Percentiles rank a stretch among this genome's conserved stretches.
These are phyloP conservation scores for Conistra vaccinii DNA, from an alignment of 2,888 invertebrate species.

Conservation along the genomic window DNA sequence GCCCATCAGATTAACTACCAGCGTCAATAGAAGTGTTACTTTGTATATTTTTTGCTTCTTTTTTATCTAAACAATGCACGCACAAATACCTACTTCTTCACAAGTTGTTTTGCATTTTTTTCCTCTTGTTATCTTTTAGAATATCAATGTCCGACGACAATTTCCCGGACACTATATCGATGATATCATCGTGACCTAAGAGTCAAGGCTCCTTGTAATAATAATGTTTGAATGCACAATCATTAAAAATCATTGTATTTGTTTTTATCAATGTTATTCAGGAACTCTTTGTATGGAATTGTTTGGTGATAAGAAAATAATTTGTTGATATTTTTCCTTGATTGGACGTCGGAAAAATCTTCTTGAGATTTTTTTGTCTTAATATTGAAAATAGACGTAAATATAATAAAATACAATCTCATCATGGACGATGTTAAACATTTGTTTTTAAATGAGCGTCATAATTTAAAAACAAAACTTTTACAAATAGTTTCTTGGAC, in stretches of 20 bases:
- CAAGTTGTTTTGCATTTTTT: constrained; percentile 46
- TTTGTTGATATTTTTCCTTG: constrained; percentile 1
- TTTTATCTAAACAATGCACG: constrained; percentile 11
- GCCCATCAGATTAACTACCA: constrained; percentile 4
- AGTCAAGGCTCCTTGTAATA: constrained; percentile 71
- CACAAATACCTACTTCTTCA: constrained; percentile 5
- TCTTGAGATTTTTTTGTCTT: neutral
- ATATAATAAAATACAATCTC: neutral
- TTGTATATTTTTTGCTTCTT: constrained; percentile 22
- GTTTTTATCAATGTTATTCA: constrained; percentile 60
- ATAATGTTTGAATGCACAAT: constrained; percentile 52
- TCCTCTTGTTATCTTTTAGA: constrained; percentile 48
- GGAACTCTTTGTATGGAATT: constrained; percentile 43
- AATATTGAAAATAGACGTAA: neutral
- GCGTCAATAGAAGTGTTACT: constrained; percentile 22
- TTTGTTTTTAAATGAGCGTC: neutral
- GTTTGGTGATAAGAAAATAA: constrained; percentile 22
- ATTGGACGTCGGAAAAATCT: neutral
- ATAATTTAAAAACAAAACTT: neutral
- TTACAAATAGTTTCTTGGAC: neutral
- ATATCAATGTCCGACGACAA: constrained; percentile 62
- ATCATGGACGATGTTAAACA: neutral
- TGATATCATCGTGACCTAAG: constrained; percentile 77
- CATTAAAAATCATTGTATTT: constrained; percentile 59
- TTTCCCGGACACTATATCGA: constrained; percentile 70